A percentile compares a stretch with the other conserved stretches of the same genome.
Evolutionary conservation across 1,140 invertebrate genomes (phyloP).

Genomic region (Rhopalosiphum padi): DNA sequence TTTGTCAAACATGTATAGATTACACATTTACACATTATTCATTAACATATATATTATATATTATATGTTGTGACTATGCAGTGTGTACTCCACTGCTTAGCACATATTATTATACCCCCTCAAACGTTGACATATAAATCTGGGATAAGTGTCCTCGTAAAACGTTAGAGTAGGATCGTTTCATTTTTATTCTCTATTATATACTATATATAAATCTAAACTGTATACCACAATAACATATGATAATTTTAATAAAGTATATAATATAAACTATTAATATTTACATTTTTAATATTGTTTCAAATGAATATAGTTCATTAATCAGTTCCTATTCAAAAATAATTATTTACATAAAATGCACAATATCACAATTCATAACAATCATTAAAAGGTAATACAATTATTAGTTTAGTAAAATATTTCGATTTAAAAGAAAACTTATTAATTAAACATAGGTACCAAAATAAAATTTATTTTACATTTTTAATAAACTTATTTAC

Average conservation of each 20-base stretch:
- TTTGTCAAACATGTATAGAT: not conserved
- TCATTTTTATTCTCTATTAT: not conserved
- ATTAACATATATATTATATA: no score
- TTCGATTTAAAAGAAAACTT: not conserved
- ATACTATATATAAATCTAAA: no score
- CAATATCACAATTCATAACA: not conserved
- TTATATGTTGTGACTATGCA: not conserved
- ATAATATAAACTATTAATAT: not conserved
- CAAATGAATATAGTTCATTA: not conserved
- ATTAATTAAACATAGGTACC: not conserved
- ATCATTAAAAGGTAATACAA: not conserved
- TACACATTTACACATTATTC: no score
- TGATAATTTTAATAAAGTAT: not conserved
- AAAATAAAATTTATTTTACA: no score
- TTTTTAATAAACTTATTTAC: no score
- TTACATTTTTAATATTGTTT: not conserved
- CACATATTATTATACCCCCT: not conserved
- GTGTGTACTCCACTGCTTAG: not conserved
- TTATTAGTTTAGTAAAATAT: not conserved
- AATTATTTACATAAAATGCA: not conserved
- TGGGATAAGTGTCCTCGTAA: not conserved
- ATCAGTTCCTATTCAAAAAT: not conserved
- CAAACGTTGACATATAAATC: not conserved
- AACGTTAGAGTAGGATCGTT: not conserved
- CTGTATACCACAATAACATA: not conserved